These are phyloP conservation scores for Halyomorpha halys DNA, from an alignment of 1,140 invertebrate genomes.

Conservation along the genomic window DNA sequence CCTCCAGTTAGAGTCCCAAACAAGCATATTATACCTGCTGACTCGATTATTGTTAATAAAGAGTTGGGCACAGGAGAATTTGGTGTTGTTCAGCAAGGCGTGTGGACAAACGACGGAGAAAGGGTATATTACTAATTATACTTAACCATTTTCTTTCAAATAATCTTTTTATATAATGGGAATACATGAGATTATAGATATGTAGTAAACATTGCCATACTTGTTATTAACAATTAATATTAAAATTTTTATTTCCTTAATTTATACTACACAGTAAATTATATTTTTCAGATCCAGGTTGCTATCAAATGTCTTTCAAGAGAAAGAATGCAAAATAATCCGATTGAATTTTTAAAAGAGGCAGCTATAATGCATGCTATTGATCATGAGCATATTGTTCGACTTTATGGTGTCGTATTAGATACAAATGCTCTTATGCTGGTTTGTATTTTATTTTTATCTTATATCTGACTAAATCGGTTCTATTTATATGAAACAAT, in stretches of 20 bases:
- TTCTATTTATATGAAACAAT: too few relatives aligned
- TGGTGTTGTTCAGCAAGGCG: constrained; percentile 92
- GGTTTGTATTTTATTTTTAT: constrained; percentile 41
- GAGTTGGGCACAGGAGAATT: constrained; percentile 93
- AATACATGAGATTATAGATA: too few relatives aligned
- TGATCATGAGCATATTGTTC: constrained; percentile 91
- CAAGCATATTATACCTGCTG: constrained; percentile 91
- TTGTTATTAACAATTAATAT: too few relatives aligned
- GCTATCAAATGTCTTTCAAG: constrained; percentile 93
- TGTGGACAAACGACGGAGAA: constrained; percentile 93
- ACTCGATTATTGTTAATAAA: constrained; percentile 88
- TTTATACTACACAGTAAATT: too few relatives aligned
- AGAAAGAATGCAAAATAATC: constrained; percentile 89
- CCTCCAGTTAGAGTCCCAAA: constrained; percentile 53
- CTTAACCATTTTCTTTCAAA: background rate
- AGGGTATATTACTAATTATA: constrained; percentile 43
- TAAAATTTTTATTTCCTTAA: too few relatives aligned
- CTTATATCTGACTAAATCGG: background rate
- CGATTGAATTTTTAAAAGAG: constrained; percentile 94
- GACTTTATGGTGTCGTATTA: constrained; percentile 92
- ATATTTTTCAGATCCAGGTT: constrained; percentile 67
- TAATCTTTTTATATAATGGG: too few relatives aligned
- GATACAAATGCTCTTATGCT: constrained; percentile 92
- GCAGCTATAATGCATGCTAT: constrained; percentile 97
- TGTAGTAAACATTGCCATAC: too few relatives aligned